Evolutionary conservation across 2,888 invertebrate genomes (phyloP).

Genomic region (Crepidodera aurea): DNA sequence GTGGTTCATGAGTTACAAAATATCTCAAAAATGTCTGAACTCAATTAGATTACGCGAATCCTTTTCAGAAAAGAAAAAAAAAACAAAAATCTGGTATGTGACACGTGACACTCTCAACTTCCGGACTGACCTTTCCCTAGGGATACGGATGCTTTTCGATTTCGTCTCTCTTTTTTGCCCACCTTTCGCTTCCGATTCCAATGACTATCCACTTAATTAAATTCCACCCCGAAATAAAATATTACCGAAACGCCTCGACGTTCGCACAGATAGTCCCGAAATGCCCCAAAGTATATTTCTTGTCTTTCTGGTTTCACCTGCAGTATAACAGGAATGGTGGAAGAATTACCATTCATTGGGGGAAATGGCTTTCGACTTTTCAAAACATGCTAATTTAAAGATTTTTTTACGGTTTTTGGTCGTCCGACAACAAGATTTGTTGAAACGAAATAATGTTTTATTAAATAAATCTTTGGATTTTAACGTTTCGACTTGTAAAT

Average conservation of each 20-base stretch:
- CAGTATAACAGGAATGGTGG: not conserved
- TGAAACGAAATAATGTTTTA: too few relatives aligned
- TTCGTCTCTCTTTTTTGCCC: not conserved
- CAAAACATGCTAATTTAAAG: too few relatives aligned
- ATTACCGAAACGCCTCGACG: conserved; percentile 16
- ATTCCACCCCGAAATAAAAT: conserved; percentile 23
- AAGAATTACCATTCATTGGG: not conserved
- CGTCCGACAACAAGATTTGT: too few relatives aligned
- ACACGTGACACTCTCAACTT: not conserved
- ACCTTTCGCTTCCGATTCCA: not conserved
- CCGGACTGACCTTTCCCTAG: not conserved
- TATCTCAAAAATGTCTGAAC: too few relatives aligned
- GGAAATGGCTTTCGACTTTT: too few relatives aligned
- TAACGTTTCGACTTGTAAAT: too few relatives aligned
- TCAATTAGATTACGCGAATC: too few relatives aligned
- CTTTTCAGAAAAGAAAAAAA: not conserved
- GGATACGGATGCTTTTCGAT: not conserved
- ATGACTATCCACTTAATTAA: conserved; percentile 24
- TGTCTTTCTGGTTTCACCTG: not conserved
- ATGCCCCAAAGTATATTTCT: conserved; percentile 3
- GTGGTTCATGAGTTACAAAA: too few relatives aligned
- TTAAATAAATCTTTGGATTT: too few relatives aligned
- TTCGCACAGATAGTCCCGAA: not conserved
- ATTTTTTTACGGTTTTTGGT: too few relatives aligned
- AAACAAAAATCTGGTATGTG: not conserved